Conservation (phyloP, 2,888 invertebrate species). For the Papilio gigon region DNA sequence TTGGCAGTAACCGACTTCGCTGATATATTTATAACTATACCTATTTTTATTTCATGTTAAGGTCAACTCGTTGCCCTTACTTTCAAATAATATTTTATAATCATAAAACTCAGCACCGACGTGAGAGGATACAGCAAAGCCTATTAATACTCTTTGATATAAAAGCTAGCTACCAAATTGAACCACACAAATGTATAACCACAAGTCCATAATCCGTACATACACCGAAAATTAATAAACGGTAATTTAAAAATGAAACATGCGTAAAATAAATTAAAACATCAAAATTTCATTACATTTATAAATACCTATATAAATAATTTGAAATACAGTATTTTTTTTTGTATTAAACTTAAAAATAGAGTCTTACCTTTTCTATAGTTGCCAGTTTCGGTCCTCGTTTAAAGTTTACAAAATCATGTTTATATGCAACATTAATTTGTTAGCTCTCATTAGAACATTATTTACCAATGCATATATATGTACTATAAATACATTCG, state of each 20-base stretch:
- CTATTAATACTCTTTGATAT: constrained; percentile 36
- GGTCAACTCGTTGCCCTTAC: not conserved
- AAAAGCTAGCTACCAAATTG: constrained; percentile 37
- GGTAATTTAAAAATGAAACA: not conserved
- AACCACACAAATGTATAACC: constrained; percentile 2
- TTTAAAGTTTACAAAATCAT: not conserved
- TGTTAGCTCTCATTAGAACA: not conserved
- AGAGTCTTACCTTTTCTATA: not conserved
- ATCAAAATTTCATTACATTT: not conserved
- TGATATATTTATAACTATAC: constrained; percentile 37
- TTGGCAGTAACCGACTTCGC: constrained; percentile 57
- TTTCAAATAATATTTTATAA: constrained; percentile 32
- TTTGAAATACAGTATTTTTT: constrained; percentile 1
- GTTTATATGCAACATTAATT: not conserved
- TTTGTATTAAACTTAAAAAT: not conserved
- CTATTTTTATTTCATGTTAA: not conserved
- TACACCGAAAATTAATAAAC: not conserved
- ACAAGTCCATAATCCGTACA: no score
- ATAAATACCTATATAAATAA: no score
- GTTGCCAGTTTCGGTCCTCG: constrained; percentile 1
- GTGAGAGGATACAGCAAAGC: constrained; percentile 41
- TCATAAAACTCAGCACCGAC: constrained; percentile 45
- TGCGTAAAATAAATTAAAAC: constrained; percentile 15
- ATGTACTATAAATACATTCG: not conserved
- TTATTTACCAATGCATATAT: not conserved